These are phyloP conservation scores for Perca flavescens DNA, from an alignment of 2,113 vertebrate species.

Conservation along the genomic window DNA sequence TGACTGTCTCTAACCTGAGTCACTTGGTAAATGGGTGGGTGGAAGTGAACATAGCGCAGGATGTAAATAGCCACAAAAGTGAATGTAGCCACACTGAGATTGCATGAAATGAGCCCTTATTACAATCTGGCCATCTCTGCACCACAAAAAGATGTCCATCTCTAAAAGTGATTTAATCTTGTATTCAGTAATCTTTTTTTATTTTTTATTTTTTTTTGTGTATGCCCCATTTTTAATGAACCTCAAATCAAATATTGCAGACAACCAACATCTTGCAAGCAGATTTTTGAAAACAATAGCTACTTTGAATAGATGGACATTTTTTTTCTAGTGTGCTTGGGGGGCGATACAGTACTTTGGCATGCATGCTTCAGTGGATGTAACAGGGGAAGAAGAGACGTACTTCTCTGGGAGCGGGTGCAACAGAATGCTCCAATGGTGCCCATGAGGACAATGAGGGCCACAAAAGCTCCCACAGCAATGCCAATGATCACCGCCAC, in stretches of 20 bases:
- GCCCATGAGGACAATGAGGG: slow-evolving; percentile 95
- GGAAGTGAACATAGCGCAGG: slow-evolving; percentile 59
- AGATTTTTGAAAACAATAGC: slow-evolving; percentile 12
- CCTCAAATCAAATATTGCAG: background rate
- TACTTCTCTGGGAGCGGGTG: slow-evolving; percentile 98
- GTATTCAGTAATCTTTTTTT: background rate
- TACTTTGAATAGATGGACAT: slow-evolving; percentile 62
- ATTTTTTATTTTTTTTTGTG: background rate
- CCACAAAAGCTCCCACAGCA: slow-evolving; percentile 96
- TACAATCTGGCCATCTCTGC: slow-evolving; percentile 60
- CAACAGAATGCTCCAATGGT: slow-evolving; percentile 99
- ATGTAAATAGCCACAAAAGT: slow-evolving; percentile 68
- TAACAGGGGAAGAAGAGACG: slow-evolving; percentile 64
- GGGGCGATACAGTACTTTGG: slow-evolving; percentile 43
- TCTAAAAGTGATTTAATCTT: slow-evolving; percentile 32
- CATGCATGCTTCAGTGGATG: slow-evolving; percentile 51
- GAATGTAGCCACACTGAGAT: slow-evolving; percentile 71
- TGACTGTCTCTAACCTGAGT: slow-evolving; percentile 77
- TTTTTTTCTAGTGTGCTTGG: slow-evolving; percentile 40
- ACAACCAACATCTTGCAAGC: background rate
- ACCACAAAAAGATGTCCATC: slow-evolving; percentile 74
- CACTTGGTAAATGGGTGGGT: slow-evolving; percentile 72
- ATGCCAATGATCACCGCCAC: slow-evolving; percentile 98
- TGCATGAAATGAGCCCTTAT: slow-evolving; percentile 77
- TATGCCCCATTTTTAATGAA: background rate